phyloP scores from a whole-genome alignment of 1,140 invertebrate species.

The Euura lappo region DNA sequence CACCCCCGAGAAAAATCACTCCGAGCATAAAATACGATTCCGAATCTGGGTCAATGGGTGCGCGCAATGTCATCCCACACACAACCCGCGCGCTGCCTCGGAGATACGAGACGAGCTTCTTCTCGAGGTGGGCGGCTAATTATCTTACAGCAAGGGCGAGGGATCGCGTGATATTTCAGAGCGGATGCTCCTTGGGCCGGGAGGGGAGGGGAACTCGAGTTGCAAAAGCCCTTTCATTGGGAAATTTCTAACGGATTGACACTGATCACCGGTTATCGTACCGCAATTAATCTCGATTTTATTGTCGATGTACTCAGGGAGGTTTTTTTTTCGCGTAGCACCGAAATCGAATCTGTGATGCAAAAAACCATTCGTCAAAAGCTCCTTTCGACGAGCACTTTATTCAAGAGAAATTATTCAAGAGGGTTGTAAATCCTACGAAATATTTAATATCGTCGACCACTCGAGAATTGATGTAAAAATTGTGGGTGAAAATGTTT shows the following conservation, averaged over 20 bases:
- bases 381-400: too few species aligned
- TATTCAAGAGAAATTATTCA: too few species aligned
- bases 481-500: too few species aligned
- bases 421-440: too few species aligned
- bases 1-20: neutral
- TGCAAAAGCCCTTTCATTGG: neutral
- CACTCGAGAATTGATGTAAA: too few species aligned
- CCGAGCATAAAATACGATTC: neutral
- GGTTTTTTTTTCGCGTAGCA: neutral
- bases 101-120: neutral
- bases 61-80: neutral
- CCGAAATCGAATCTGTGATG: too few species aligned
- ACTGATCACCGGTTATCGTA: neutral
- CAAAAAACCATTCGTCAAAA: too few species aligned
- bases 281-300: neutral
- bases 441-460: too few species aligned
- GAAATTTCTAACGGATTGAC: neutral
- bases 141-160: neutral
- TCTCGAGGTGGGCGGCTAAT: too few species aligned
- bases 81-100: neutral
- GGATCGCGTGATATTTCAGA: slow-evolving; percentile 13
- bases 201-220: neutral
- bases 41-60: slow-evolving; percentile 1
- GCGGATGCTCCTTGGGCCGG: neutral
- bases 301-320: neutral